phyloP scores from a whole-genome alignment of 2,797 vertebrate species.

The Heteromormyrus szaboi region DNA sequence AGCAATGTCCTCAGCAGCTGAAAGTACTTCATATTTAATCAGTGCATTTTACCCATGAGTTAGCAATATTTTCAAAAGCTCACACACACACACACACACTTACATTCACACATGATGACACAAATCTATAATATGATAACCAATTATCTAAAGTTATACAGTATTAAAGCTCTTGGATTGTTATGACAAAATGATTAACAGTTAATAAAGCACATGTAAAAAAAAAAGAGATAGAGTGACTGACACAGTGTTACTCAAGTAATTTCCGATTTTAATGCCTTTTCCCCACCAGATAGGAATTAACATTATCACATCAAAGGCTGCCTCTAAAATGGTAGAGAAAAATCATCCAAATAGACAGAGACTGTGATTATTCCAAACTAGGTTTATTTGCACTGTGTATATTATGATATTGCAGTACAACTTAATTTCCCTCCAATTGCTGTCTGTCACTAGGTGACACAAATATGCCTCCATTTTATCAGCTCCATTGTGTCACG shows the following conservation, averaged over 20 bases:
- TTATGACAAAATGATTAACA: slow-evolving; percentile 82
- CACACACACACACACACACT: background rate
- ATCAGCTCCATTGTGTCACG: slow-evolving; percentile 78
- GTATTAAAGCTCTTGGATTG: slow-evolving; percentile 57
- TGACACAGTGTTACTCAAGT: slow-evolving; percentile 88
- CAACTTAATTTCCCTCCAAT: slow-evolving; percentile 94
- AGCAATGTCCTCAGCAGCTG: background rate
- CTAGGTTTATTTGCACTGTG: slow-evolving; percentile 85
- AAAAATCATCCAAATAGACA: slow-evolving; percentile 97
- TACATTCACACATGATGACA: background rate
- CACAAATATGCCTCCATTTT: slow-evolving; percentile 89
- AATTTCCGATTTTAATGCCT: slow-evolving; percentile 83
- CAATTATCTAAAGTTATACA: background rate
- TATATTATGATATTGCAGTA: slow-evolving; percentile 78
- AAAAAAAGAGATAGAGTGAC: slow-evolving; percentile 69
- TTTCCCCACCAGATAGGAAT: slow-evolving; percentile 73
- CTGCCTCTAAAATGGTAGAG: slow-evolving; percentile 79
- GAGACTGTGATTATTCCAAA: slow-evolving; percentile 89
- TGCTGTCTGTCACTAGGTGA: slow-evolving; percentile 89
- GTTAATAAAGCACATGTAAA: slow-evolving; percentile 84
- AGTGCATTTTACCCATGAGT: background rate
- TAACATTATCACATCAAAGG: slow-evolving; percentile 98
- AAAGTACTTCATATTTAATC: background rate
- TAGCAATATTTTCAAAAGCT: background rate
- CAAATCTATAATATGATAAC: background rate